Evolutionary conservation across 2,113 vertebrate species (phyloP), one percentile per base, ranked within the genome.

Genomic region (Perognathus longimembris): DNA sequence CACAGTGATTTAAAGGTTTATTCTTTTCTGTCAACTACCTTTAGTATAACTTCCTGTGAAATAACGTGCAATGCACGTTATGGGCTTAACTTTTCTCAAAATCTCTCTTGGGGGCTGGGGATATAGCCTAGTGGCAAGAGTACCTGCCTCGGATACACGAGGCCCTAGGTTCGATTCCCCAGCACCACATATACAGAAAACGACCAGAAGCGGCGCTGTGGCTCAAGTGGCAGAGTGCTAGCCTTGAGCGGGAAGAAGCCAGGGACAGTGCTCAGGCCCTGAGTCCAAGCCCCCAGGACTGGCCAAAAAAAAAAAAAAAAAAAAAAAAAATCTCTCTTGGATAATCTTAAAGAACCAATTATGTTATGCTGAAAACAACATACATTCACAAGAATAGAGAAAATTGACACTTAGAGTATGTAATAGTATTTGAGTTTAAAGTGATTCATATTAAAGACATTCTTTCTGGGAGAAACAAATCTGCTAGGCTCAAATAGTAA

Each of bases 51-150:
- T 77, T 64, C 26, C n/a, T 82, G 8, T 77, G n/a, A 85, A 92
- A 85, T 92, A 69, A 75, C 30, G 85, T 92, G 83, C 86, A 83
- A 38, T 92, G 57, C 26, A 67, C 64, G 61, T 77, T 95, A 82
- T 78, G 18, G 30, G 12, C 45, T 61, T 61, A 24, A 24, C 20
- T 61, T 61, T 26, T 61, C 59, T 8, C 21, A 24, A 61, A 61
- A 34, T 77, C 82, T 85, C 28, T 36, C 70, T 76, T 81, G 79
- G 85, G n/a, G n/a, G n/a, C n/a, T n/a, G n/a, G n/a, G n/a, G n/a
- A n/a, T n/a, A n/a, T n/a, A n/a, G n/a, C n/a, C n/a, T n/a, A n/a
- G n/a, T n/a, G n/a, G n/a, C n/a, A n/a, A n/a, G n/a, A n/a, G n/a
- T n/a, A n/a, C n/a, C n/a, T n/a, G n/a, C n/a, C n/a, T n/a, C n/a